A percentile compares a stretch with the other conserved stretches of the same genome.
These are phyloP conservation scores for Ophiothrix spiculata DNA, from an alignment of 35 echinoderm and acorn worm genomes.

Conservation along the genomic window DNA sequence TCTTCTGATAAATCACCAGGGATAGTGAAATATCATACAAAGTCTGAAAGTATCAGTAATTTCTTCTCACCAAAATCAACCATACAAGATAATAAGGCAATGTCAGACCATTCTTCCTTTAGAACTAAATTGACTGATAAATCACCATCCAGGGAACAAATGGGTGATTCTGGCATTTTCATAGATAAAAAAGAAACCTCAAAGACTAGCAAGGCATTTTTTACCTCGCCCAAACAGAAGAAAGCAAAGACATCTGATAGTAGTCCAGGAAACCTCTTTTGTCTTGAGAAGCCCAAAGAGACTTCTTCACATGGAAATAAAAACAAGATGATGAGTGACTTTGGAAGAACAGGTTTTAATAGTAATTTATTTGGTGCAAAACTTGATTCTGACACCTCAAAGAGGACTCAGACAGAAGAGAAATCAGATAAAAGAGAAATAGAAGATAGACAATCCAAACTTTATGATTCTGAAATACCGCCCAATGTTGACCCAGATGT, in stretches of 20 bases:
- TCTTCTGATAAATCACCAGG: no score
- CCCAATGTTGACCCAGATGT: slow-evolving; percentile 23
- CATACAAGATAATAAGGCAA: no score
- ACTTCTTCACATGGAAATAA: not conserved
- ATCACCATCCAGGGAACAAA: not conserved
- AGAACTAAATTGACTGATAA: not conserved
- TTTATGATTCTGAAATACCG: not conserved
- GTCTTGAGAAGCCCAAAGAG: not conserved
- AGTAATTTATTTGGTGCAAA: not conserved
- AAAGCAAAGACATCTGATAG: not conserved
- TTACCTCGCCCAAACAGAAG: not conserved
- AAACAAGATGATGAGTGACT: not conserved
- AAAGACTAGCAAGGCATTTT: not conserved
- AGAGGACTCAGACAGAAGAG: no score
- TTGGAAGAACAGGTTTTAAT: not conserved
- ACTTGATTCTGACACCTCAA: no score
- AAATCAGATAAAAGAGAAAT: no score
- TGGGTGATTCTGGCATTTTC: not conserved
- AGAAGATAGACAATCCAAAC: not conserved
- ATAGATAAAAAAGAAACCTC: not conserved
- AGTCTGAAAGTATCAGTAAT: not conserved
- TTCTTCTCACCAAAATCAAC: not conserved
- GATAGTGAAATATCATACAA: no score
- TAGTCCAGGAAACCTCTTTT: not conserved
- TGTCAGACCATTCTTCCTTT: no score